These are phyloP conservation scores for Rhabdomys dilectus DNA, from an alignment of 2,113 vertebrate genomes.

Conservation along the genomic window DNA sequence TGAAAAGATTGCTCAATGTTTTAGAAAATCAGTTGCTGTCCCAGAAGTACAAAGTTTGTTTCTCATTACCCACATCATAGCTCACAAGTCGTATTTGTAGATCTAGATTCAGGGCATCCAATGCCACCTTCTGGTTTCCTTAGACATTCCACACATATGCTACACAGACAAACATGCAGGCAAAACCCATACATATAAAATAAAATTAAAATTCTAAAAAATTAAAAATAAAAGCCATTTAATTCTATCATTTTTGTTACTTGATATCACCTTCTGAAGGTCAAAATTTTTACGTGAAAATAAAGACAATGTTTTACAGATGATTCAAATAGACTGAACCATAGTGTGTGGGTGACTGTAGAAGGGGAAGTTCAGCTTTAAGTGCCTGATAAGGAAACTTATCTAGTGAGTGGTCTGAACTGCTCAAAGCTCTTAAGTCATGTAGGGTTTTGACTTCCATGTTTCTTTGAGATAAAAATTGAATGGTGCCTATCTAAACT, in stretches of 20 bases:
- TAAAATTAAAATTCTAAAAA: background rate
- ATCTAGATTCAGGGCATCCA: background rate
- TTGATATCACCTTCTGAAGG: background rate
- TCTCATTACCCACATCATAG: background rate
- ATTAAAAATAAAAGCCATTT: background rate
- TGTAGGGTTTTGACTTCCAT: background rate
- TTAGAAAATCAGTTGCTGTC: background rate
- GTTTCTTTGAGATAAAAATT: background rate
- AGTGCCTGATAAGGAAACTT: background rate
- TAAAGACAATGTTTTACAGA: background rate
- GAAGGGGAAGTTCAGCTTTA: background rate
- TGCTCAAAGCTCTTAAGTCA: background rate
- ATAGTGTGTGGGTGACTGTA: background rate
- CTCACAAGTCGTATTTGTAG: background rate
- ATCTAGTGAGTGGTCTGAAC: background rate
- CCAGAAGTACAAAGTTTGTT: background rate
- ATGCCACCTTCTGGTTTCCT: background rate
- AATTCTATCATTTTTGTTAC: background rate
- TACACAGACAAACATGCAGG: background rate
- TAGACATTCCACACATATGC: background rate
- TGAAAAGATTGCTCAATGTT: background rate
- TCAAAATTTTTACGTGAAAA: background rate
- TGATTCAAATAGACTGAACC: background rate
- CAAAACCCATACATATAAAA: background rate
- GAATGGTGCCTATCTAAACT: background rate